Evolutionary conservation across 1,140 invertebrate species (phyloP).

Genomic region (Trissolcus basalis): DNA sequence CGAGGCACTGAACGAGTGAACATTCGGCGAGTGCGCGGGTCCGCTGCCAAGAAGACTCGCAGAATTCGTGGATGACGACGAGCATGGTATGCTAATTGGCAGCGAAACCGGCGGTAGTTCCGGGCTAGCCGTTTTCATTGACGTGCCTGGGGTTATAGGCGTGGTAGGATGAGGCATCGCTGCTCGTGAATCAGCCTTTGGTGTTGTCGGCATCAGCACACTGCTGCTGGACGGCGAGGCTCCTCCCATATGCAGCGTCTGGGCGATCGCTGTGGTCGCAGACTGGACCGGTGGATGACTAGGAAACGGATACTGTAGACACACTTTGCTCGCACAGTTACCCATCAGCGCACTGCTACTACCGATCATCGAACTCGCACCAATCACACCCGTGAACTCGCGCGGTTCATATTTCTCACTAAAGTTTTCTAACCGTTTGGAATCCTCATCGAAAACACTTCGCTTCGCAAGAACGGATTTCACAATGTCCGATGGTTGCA

Average conservation of each 20-base stretch:
- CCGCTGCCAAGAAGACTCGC: conserved; percentile 28
- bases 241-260: conserved; percentile 23
- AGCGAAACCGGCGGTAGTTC: conserved; percentile 72
- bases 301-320: conserved; percentile 88
- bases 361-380: conserved; percentile 66
- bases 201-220: conserved; percentile 45
- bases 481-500: conserved; percentile 95
- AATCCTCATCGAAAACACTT: conserved; percentile 97
- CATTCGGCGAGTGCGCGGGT: conserved; percentile 42
- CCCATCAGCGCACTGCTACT: conserved; percentile 47
- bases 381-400: conserved; percentile 77
- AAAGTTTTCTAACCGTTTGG: conserved; percentile 92
- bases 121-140: conserved; percentile 72
- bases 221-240: conserved; percentile 44
- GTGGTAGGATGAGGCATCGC: conserved; percentile 65
- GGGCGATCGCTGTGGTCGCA: conserved; percentile 53
- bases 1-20: conserved; percentile 62
- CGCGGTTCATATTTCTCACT: conserved; percentile 90
- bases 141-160: conserved; percentile 72
- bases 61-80: conserved; percentile 6
- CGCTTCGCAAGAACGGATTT: conserved; percentile 93
- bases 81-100: conserved; percentile 57
- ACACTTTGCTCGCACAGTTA: conserved; percentile 75
- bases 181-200: conserved; percentile 64
- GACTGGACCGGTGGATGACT: conserved; percentile 81